Conservation (phyloP, 2,113 vertebrate genomes). For the Henicopernis longicauda region DNA sequence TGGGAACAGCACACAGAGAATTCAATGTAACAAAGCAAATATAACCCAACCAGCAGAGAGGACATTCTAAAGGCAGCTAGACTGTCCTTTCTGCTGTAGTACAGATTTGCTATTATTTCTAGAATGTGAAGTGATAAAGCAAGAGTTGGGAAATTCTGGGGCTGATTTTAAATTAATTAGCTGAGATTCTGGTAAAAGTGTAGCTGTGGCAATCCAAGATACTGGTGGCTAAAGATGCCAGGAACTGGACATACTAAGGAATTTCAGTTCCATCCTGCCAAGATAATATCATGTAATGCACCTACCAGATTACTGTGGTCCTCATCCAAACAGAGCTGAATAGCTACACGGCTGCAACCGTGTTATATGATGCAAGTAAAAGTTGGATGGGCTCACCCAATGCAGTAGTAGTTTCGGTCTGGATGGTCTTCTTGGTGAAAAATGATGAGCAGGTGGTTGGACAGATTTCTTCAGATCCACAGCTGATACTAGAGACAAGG, state of each 20-base stretch:
- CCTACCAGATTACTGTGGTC: neutral
- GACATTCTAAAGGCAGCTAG: neutral
- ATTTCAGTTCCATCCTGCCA: neutral
- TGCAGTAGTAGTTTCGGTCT: fast-evolving
- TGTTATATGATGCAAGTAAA: neutral
- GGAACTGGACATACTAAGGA: neutral
- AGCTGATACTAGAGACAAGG: neutral
- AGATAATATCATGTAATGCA: neutral
- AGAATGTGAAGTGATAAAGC: neutral
- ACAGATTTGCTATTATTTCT: neutral
- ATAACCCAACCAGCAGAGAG: neutral
- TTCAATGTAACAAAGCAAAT: neutral
- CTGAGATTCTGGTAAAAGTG: neutral
- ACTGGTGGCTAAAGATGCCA: neutral
- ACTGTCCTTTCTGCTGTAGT: neutral
- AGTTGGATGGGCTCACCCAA: neutral
- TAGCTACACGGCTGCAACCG: neutral
- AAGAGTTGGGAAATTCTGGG: neutral
- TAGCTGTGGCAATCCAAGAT: neutral
- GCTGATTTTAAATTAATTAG: neutral
- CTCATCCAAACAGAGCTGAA: neutral
- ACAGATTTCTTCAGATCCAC: neutral
- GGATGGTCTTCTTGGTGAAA: neutral
- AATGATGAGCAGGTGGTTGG: neutral
- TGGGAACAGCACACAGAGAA: neutral